These are phyloP conservation scores for Conus ventricosus DNA, from an alignment of 1,140 invertebrate genomes.

Conservation along the genomic window DNA sequence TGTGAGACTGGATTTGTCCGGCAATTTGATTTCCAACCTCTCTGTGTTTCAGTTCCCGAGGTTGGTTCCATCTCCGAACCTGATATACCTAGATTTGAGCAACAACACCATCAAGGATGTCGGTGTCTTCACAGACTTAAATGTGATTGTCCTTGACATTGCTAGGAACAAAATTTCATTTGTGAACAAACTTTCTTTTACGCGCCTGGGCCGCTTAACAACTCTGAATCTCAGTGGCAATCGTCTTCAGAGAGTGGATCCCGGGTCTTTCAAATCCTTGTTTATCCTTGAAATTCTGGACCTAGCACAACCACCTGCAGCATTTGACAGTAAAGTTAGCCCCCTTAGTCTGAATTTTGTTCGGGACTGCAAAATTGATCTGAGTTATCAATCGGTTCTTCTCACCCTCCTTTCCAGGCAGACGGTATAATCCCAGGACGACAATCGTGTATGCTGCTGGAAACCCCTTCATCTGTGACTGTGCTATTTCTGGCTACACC, in stretches of 20 bases:
- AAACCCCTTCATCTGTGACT: conserved; percentile 27
- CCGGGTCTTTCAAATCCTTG: conserved; percentile 11
- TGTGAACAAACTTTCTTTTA: conserved; percentile 17
- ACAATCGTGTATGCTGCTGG: neutral
- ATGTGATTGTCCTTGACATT: neutral
- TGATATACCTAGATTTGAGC: neutral
- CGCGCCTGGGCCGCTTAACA: neutral
- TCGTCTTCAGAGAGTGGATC: neutral
- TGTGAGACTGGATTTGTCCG: neutral
- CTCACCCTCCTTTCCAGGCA: conserved; percentile 14
- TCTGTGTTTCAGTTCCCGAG: conserved; percentile 20
- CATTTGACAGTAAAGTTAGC: neutral
- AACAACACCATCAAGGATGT: conserved; percentile 28
- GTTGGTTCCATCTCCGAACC: neutral
- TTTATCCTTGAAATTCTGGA: neutral
- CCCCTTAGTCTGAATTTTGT: neutral
- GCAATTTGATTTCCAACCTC: conserved; percentile 18
- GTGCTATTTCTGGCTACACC: neutral
- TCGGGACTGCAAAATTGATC: neutral
- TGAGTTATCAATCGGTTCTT: conserved; percentile 20
- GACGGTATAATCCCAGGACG: neutral
- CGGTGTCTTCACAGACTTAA: conserved; percentile 22
- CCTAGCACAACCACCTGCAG: conserved; percentile 17
- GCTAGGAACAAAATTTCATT: conserved; percentile 22
- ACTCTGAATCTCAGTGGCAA: conserved; percentile 20